phyloP scores from a whole-genome alignment of 2,888 invertebrate genomes.

The Gastrophysa polygoni region DNA sequence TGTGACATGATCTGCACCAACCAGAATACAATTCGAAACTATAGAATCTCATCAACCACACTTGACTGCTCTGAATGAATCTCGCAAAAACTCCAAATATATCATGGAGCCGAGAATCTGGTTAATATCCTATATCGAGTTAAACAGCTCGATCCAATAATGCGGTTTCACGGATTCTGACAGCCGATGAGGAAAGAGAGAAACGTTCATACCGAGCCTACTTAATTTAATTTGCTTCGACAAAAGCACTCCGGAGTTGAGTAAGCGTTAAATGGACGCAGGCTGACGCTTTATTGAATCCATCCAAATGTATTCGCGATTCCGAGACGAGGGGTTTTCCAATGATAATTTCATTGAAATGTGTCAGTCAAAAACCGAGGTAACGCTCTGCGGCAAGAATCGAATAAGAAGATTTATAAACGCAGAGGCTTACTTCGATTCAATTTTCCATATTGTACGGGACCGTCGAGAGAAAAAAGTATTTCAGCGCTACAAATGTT shows the following conservation, averaged over 20 bases:
- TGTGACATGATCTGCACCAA: no score
- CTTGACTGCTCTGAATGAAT: no score
- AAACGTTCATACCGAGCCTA: conserved; percentile 31
- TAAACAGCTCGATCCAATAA: conserved; percentile 52
- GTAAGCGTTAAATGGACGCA: conserved; percentile 39
- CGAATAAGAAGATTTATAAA: not conserved
- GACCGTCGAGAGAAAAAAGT: no score
- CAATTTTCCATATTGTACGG: not conserved
- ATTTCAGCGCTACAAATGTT: no score
- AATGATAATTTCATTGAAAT: conserved; percentile 7
- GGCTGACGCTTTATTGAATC: conserved; percentile 28
- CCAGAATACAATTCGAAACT: no score
- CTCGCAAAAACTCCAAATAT: conserved; percentile 34
- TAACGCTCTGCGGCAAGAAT: not conserved
- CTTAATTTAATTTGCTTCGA: conserved; percentile 40
- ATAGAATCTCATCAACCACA: no score
- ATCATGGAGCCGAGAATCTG: conserved; percentile 35
- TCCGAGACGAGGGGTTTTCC: conserved; percentile 16
- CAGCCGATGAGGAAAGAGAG: conserved; percentile 23
- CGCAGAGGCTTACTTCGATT: not conserved
- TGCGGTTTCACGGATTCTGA: conserved; percentile 40
- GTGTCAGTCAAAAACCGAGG: conserved; percentile 5
- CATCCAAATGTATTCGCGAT: conserved; percentile 19
- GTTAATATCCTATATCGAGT: conserved; percentile 51
- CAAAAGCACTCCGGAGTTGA: conserved; percentile 39